Conservation (phyloP, 2,113 vertebrate species). For the Platysternon megacephalum region DNA sequence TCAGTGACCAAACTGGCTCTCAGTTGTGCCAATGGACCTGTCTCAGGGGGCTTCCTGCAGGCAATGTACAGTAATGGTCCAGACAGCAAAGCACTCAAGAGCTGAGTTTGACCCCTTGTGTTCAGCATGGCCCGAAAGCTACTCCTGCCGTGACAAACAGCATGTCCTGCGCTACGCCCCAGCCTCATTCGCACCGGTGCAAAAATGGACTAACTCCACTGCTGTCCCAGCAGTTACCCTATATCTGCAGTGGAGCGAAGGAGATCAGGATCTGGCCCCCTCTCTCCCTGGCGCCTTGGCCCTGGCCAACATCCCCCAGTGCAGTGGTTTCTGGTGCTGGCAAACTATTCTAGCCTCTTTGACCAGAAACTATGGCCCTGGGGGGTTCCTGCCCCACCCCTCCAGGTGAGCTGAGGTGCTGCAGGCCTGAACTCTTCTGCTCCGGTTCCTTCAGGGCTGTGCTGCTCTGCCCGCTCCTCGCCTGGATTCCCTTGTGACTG, state of each 20-base stretch:
- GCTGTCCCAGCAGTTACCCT: no score
- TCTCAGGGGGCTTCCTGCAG: no score
- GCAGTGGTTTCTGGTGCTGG: not conserved
- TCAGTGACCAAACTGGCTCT: not conserved
- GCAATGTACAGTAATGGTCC: no score
- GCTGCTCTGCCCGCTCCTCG: not conserved
- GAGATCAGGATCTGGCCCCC: not conserved
- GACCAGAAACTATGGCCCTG: not conserved
- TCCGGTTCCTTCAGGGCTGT: not conserved
- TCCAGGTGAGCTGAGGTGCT: not conserved
- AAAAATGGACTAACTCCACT: not conserved
- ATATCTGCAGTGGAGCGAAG: not conserved
- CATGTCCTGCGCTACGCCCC: not conserved
- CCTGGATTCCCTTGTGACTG: not conserved
- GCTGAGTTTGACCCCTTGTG: not conserved
- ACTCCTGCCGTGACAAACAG: rapidly evolving
- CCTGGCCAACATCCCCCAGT: no score
- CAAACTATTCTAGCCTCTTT: not conserved
- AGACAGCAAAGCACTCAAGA: rapidly evolving
- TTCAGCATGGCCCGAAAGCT: not conserved
- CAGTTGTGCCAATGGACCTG: no score
- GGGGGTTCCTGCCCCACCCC: not conserved
- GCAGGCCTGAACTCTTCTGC: not conserved
- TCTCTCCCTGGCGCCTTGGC: no score
- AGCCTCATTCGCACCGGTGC: not conserved